These are phyloP conservation scores for Engraulis encrasicolus DNA, from an alignment of 2,113 vertebrate species.

Conservation along the genomic window DNA sequence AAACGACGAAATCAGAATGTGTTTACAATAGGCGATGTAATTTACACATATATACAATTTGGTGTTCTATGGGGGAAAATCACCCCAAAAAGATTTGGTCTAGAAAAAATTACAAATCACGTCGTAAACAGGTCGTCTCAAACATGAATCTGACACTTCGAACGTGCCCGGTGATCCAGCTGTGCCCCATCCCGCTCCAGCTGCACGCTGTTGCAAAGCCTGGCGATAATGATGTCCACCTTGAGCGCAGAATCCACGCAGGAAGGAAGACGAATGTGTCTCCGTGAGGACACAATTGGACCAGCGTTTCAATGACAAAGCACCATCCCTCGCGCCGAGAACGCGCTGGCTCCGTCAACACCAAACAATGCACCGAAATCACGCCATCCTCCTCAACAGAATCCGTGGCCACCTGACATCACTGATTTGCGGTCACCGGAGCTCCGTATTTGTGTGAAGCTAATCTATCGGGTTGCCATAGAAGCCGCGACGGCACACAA, in stretches of 20 bases:
- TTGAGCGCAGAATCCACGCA: slow-evolving; percentile 51
- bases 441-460: slow-evolving; percentile 79
- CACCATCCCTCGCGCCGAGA: slow-evolving; percentile 40
- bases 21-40: not conserved
- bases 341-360: not conserved
- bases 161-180: slow-evolving; percentile 60
- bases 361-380: slow-evolving; percentile 9
- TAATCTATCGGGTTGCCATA: slow-evolving; percentile 87
- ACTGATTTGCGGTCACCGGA: slow-evolving; percentile 75
- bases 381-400: slow-evolving; percentile 38
- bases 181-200: slow-evolving; percentile 51
- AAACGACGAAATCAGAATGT: slow-evolving; percentile 56
- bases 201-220: slow-evolving; percentile 57
- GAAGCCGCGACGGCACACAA: slow-evolving; percentile 81
- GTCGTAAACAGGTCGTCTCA: slow-evolving; percentile 56
- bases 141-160: slow-evolving; percentile 57
- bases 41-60: not conserved
- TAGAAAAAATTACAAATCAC: not conserved
- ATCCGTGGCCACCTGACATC: slow-evolving; percentile 71
- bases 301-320: slow-evolving; percentile 75
- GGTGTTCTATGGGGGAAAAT: slow-evolving; percentile 17
- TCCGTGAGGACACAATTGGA: slow-evolving; percentile 53
- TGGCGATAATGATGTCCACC: slow-evolving; percentile 48
- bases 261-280: slow-evolving; percentile 70
- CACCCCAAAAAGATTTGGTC: slow-evolving; percentile 43